These are phyloP conservation scores for Neoarius graeffei DNA, from an alignment of 2,113 vertebrate species.

Conservation along the genomic window DNA sequence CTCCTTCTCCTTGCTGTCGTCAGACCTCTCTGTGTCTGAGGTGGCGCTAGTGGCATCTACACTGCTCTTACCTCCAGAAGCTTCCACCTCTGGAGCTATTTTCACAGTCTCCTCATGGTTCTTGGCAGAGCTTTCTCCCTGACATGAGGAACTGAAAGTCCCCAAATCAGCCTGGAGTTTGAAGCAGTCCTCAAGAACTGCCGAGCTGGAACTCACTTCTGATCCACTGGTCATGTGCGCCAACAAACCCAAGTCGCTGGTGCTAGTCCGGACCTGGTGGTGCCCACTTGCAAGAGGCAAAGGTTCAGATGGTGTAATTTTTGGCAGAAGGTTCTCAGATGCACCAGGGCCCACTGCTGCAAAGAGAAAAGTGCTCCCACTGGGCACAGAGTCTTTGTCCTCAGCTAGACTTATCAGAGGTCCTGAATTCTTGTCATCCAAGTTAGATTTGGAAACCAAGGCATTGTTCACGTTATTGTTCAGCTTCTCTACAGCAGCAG, in stretches of 20 bases:
- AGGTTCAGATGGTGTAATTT: conserved; percentile 78
- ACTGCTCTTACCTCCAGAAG: conserved; percentile 82
- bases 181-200: conserved; percentile 84
- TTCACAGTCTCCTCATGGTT: conserved; percentile 72
- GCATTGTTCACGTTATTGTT: conserved; percentile 73
- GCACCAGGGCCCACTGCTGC: conserved; percentile 77
- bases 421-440: conserved; percentile 86
- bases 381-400: conserved; percentile 91
- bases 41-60: conserved; percentile 79
- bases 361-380: conserved; percentile 90
- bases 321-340: conserved; percentile 82
- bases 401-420: conserved; percentile 94
- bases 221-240: conserved; percentile 79
- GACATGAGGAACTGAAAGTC: conserved; percentile 72
- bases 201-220: conserved; percentile 77
- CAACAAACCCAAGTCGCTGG: conserved; percentile 82
- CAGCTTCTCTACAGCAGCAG: conserved; percentile 93
- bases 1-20: conserved; percentile 95
- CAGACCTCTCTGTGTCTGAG: conserved; percentile 91
- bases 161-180: conserved; percentile 81
- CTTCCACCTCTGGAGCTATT: conserved; percentile 71
- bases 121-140: conserved; percentile 70
- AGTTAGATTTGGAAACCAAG: conserved; percentile 59
- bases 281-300: conserved; percentile 79
- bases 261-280: conserved; percentile 76